phyloP scores from a whole-genome alignment of 2,113 vertebrate species.

The Mobula birostris region DNA sequence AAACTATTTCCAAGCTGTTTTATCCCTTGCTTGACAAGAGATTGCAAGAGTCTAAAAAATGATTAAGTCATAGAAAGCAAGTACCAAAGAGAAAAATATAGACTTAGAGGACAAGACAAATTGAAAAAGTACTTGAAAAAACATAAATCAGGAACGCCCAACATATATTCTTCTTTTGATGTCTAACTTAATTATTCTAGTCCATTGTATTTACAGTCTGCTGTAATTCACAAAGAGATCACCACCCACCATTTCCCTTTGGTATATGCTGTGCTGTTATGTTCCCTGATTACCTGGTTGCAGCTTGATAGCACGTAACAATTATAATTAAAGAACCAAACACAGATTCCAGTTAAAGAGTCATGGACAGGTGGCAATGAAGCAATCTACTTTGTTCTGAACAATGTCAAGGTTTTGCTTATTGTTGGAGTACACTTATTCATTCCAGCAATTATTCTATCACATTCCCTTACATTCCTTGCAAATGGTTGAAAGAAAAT shows the following conservation, averaged over 20 bases:
- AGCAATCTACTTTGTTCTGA: too few relatives aligned
- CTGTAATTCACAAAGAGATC: neutral
- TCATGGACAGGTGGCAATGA: too few relatives aligned
- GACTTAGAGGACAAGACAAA: neutral
- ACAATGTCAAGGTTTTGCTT: too few relatives aligned
- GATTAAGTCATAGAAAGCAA: neutral
- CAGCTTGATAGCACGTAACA: neutral
- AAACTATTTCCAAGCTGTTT: neutral
- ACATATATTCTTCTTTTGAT: neutral
- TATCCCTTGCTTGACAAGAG: neutral
- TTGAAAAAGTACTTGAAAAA: neutral
- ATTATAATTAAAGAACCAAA: neutral
- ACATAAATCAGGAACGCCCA: neutral
- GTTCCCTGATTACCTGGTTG: neutral
- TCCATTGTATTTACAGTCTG: neutral
- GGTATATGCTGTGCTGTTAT: neutral
- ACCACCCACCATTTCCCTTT: neutral
- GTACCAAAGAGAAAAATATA: neutral
- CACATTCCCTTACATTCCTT: too few relatives aligned
- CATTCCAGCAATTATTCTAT: too few relatives aligned
- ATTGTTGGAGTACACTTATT: too few relatives aligned
- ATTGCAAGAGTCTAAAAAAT: neutral
- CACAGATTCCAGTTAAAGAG: neutral
- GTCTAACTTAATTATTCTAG: neutral
- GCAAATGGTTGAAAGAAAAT: too few relatives aligned